These are phyloP conservation scores for Lithobates pipiens DNA, from an alignment of 2,797 vertebrate genomes.

Conservation along the genomic window DNA sequence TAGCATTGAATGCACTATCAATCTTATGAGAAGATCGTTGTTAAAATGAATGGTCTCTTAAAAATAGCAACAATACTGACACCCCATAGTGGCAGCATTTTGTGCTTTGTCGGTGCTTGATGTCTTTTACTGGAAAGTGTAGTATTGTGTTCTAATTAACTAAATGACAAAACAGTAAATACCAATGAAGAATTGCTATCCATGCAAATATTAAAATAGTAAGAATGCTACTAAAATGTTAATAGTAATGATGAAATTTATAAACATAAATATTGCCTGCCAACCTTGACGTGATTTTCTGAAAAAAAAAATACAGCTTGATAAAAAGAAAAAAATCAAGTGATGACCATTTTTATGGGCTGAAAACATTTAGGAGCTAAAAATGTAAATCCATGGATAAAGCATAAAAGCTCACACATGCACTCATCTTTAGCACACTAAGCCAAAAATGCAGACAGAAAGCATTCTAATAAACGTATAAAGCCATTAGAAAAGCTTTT, in stretches of 20 bases:
- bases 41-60: too few species aligned
- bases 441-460: not conserved
- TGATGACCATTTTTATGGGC: not conserved
- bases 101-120: too few species aligned
- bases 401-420: not conserved
- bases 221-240: not conserved
- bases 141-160: too few species aligned
- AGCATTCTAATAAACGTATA: not conserved
- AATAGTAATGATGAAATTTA: not conserved
- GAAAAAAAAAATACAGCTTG: not conserved
- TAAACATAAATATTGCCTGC: not conserved
- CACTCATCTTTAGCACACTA: constrained; percentile 8
- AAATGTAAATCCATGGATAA: constrained; percentile 5
- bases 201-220: too few species aligned
- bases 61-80: too few species aligned
- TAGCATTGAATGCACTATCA: too few species aligned
- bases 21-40: too few species aligned
- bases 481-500: constrained; percentile 13
- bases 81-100: too few species aligned
- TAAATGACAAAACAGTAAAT: too few species aligned
- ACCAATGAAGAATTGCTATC: too few species aligned
- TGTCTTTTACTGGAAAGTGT: too few species aligned
- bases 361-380: not conserved
- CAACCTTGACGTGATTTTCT: not conserved
- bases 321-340: not conserved